Conservation (phyloP, 2,888 invertebrate species). For the Oscheius sp. region DNA sequence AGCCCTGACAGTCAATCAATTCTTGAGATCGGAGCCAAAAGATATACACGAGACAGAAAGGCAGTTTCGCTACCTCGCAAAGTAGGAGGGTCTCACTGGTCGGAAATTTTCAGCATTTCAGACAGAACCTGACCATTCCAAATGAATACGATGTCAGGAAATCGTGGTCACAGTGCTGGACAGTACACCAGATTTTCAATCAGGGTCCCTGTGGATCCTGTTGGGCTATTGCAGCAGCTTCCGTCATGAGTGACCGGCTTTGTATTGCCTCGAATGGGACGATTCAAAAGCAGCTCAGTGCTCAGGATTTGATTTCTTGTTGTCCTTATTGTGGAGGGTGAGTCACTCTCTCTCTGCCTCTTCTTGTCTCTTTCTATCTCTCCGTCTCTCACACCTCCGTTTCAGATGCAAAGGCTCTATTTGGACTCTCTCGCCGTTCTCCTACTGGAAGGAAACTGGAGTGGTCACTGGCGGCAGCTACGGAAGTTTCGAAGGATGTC, state of each 20-base stretch:
- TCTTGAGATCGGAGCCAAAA: neutral
- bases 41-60: constrained; percentile 35
- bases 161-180: constrained; percentile 67
- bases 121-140: constrained; percentile 59
- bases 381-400: neutral
- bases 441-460: constrained; percentile 57
- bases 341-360: constrained; percentile 60
- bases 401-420: constrained; percentile 56
- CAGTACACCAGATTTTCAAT: constrained; percentile 47
- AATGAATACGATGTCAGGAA: constrained; percentile 72
- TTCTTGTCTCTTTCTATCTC: constrained; percentile 35
- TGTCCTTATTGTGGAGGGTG: constrained; percentile 73
- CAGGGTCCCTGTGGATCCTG: constrained; percentile 63
- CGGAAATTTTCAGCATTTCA: constrained; percentile 21
- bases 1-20: neutral
- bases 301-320: constrained; percentile 74
- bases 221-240: constrained; percentile 56
- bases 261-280: constrained; percentile 73
- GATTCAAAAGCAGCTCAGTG: constrained; percentile 70
- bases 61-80: constrained; percentile 30
- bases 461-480: constrained; percentile 50
- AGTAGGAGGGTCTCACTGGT: neutral
- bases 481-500: constrained; percentile 39
- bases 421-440: constrained; percentile 56
- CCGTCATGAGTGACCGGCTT: constrained; percentile 73